Evolutionary conservation across 2,797 vertebrate species (phyloP), one percentile per base, ranked within the genome.

Genomic region (Smutsia gigantea): DNA sequence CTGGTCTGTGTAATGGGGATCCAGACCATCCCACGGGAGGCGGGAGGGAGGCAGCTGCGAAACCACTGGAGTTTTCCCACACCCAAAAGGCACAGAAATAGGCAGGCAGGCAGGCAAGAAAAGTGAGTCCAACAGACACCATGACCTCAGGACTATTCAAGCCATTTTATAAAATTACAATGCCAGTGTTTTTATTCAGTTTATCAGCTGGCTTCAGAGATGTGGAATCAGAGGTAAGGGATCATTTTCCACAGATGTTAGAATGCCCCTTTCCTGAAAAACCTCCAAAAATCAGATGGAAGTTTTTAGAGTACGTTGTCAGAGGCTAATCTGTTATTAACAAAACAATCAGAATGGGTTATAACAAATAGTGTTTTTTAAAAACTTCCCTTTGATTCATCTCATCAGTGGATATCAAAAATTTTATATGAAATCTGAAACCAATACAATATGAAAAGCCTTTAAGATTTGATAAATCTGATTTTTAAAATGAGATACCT

Each of bases 161-260:
- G 15, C 31, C 51, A 55, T 34, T 77, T 79, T 78, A 93, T 39
- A 90, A 89, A 74, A 68, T 71, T 71, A 95, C 91, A 97, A 93
- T 78, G 77, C 69, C 72, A 74, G 10, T 4, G 19, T 88, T 96
- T 96, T 55, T 17, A 69, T n/a, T 55, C 5, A 6, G 49, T 94
- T 97, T 97, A 97, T 89, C 94, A 92, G 87, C 5, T 96, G 27
- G 34, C 74, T 96, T 95, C 94, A 96, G 93, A 87, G 29, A 89
- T 46, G 10, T 53, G 5, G 61, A 96, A 87, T 84, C 69, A 92
- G 82, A 87, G 49, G 87, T 79, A n/a, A 4, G 4, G 7, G 46
- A 81, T 66, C 92, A 81, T 74, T 95, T 96, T 85, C 83, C 77
- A 92, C 25, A 83, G 55, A 87, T 71, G 17, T 77, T 66, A 39